Evolutionary conservation across 2,797 vertebrate species (phyloP).

Genomic region (Galago senegalensis): DNA sequence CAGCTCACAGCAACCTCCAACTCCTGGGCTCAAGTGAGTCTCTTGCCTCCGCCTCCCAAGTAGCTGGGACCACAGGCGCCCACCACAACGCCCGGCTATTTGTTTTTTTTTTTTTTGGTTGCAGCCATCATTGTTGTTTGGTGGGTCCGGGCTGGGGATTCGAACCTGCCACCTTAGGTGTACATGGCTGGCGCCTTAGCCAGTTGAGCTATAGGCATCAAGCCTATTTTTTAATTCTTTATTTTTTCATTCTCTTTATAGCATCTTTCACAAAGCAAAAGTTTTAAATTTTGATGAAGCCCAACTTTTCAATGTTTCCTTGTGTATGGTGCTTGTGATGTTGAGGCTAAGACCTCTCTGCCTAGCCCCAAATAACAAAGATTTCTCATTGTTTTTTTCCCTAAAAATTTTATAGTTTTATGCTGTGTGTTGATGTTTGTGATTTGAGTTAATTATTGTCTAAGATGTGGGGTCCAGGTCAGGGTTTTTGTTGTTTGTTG

Average conservation of each 20-base stretch:
- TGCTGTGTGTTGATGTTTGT: not conserved
- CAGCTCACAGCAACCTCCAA: no score
- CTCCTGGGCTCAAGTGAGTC: no score
- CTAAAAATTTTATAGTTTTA: not conserved
- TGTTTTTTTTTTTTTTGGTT: no score
- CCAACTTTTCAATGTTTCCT: not conserved
- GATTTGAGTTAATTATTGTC: not conserved
- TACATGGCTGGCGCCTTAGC: no score
- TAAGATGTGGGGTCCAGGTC: not conserved
- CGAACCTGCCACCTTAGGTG: no score
- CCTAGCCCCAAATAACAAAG: not conserved
- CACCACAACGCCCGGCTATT: no score
- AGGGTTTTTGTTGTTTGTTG: not conserved
- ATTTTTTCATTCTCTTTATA: slow-evolving; percentile 6
- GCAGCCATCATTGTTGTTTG: no score
- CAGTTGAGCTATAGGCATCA: no score
- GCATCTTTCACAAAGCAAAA: slow-evolving; percentile 9
- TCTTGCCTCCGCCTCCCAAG: no score
- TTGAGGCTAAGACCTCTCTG: not conserved
- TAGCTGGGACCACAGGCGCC: no score
- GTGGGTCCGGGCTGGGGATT: no score
- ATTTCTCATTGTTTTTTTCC: not conserved
- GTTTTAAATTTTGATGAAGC: not conserved
- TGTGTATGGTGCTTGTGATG: not conserved
- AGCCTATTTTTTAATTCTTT: not conserved